These are phyloP conservation scores for Aplodontia rufa DNA, from an alignment of 2,113 vertebrate species.

Conservation along the genomic window DNA sequence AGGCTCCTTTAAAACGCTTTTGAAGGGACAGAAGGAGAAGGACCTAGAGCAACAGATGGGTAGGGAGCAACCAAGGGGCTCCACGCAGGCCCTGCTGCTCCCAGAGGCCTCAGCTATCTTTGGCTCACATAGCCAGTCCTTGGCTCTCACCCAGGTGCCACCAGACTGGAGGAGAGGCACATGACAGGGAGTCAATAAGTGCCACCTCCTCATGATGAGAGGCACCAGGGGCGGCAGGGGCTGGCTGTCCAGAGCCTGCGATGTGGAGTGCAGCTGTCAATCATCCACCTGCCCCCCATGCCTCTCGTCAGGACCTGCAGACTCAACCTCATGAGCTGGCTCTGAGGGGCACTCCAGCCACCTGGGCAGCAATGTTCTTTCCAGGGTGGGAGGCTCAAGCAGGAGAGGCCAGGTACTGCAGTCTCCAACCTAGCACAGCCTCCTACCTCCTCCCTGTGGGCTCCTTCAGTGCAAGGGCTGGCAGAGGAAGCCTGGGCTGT, in stretches of 20 bases:
- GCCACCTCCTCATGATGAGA: neutral
- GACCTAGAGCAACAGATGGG: neutral
- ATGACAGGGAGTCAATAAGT: neutral
- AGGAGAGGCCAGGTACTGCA: rapidly evolving
- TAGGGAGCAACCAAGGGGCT: neutral
- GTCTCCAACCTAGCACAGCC: neutral
- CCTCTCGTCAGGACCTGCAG: neutral
- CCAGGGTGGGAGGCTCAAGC: neutral
- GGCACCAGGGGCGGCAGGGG: neutral
- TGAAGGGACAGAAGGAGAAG: neutral
- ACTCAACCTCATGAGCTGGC: neutral
- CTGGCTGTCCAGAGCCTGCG: neutral
- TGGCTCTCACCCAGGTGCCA: rapidly evolving
- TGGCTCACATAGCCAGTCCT: neutral
- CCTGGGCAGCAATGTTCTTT: neutral
- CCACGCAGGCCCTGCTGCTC: neutral
- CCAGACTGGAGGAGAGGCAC: too few relatives aligned
- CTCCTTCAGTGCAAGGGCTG: neutral
- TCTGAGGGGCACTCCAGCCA: neutral
- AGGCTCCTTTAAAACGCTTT: neutral
- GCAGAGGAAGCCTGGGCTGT: neutral
- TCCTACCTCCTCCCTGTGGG: neutral
- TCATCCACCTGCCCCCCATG: neutral
- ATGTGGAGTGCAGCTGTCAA: too few relatives aligned
- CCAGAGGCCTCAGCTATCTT: neutral